Evolutionary conservation across 2,113 vertebrate genomes (phyloP).

Genomic region (Perca schrenkii): DNA sequence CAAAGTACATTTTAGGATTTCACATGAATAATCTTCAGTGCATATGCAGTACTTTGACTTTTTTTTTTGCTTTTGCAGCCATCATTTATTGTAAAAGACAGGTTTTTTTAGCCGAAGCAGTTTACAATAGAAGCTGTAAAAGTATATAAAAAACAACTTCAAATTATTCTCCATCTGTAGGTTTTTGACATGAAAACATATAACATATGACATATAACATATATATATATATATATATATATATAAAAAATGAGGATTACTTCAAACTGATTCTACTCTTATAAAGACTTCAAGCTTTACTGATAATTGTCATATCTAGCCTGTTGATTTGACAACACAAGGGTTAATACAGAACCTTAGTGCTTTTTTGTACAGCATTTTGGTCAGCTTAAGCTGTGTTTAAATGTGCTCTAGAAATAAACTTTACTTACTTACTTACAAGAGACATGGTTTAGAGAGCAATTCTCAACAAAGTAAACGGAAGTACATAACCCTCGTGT

Average conservation of each 20-base stretch:
- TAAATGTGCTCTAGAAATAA: too few relatives aligned
- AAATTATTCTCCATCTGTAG: constrained; percentile 1
- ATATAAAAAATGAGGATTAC: neutral
- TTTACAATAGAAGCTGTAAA: constrained; percentile 23
- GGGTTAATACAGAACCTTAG: too few relatives aligned
- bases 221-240: too few relatives aligned
- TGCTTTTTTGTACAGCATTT: too few relatives aligned
- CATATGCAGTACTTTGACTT: constrained; percentile 26
- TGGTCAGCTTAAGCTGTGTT: too few relatives aligned
- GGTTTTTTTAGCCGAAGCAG: constrained; percentile 22
- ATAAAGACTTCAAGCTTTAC: constrained; percentile 5
- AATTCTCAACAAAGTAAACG: too few relatives aligned
- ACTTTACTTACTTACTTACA: too few relatives aligned
- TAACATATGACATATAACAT: too few relatives aligned
- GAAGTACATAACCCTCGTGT: too few relatives aligned
- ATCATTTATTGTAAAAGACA: constrained; percentile 40
- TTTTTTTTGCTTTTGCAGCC: constrained; percentile 38
- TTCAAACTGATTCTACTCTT: constrained; percentile 8
- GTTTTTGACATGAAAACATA: constrained; percentile 41
- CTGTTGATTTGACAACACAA: neutral
- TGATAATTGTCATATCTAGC: constrained; percentile 3
- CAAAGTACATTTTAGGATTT: constrained; percentile 65
- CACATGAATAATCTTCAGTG: constrained; percentile 51
- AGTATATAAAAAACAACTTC: constrained; percentile 10
- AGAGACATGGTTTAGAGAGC: too few relatives aligned